Base-by-base conservation (phyloP, 1,140 invertebrate genomes). In the Drosophila baimaii region DNA sequence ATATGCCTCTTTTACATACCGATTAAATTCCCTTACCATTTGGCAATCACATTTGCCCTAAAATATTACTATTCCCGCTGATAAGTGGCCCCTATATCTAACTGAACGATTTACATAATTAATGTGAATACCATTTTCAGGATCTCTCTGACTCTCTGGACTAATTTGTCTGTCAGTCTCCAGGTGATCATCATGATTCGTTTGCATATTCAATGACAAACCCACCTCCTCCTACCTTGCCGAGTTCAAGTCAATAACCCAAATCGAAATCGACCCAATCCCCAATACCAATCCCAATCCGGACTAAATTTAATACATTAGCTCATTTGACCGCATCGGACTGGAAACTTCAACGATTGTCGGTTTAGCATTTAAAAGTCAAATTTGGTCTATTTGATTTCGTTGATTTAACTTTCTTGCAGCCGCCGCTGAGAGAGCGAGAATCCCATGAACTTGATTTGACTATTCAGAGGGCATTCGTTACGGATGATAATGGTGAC, bases 281-380 rank as follows among this genome's bases (percentile, higher is more conserved):
- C 39, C 47, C 10, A 49, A 12, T 21, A 5, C 41, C 41, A 51
- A 21, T 52, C 17, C 49, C 56, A 47, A 37, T 71, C 51, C 49
- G 59, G 44, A 51, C 47, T 47, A 68, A 79, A 73, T 75, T 74
- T 65, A 68, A 80, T 62, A 64, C 75, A 47, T 78, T 61, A 55
- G 43, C 57, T 71, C 54, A 70, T 78, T 66, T 79, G 59, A 63
- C 59, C 62, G 59, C 65, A 57, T 57, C 68, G 68, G 49, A 47
- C 51, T 56, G 49, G 29, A 56, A 65, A 57, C 51, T 17, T 61
- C 49, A 74, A 17, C 43, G 43, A 65, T 21, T 43, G 31, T 47
- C 49, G 31, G 65, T 31, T 33, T 9, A 29, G 44, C 41, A 86
- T 86, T 86, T 86, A 52, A 79, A 86, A 86, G 79, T 79, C 83